Conservation (phyloP, 2,888 invertebrate genomes). For the Drosophila flavopinicola region DNA sequence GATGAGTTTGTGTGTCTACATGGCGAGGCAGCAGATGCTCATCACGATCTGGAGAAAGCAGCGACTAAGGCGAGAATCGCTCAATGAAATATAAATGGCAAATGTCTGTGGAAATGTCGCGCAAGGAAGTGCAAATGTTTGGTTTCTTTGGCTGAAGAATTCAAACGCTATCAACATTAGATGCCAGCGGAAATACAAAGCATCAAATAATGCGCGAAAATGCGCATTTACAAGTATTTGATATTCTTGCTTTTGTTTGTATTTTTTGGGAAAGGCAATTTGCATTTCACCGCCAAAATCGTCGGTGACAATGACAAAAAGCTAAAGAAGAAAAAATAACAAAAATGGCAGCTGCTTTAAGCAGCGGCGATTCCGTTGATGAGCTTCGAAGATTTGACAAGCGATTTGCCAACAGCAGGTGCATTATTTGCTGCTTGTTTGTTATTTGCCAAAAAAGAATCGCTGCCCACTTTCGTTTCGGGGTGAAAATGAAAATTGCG, state of each 20-base stretch:
- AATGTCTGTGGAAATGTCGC: conserved; percentile 30
- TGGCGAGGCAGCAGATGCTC: conserved; percentile 44
- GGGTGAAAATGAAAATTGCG: conserved; percentile 63
- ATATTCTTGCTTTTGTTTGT: not conserved
- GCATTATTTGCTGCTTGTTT: conserved; percentile 50
- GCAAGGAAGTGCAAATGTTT: conserved; percentile 56
- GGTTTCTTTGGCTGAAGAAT: too few species aligned
- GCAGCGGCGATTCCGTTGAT: conserved; percentile 58
- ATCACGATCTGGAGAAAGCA: conserved; percentile 72
- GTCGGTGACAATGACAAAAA: conserved; percentile 55
- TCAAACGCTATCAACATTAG: conserved; percentile 20
- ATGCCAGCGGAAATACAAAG: conserved; percentile 52
- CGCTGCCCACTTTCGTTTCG: conserved; percentile 57
- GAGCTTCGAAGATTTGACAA: conserved; percentile 63
- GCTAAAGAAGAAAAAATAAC: conserved; percentile 19
- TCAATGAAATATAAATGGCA: conserved; percentile 61
- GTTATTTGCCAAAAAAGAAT: conserved; percentile 49
- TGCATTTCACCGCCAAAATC: conserved; percentile 65
- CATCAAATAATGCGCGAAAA: conserved; percentile 37
- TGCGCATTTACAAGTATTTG: conserved; percentile 23
- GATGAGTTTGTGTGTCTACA: conserved; percentile 49
- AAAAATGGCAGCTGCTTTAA: conserved; percentile 50
- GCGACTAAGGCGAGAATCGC: conserved; percentile 62
- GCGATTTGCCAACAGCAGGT: conserved; percentile 61
- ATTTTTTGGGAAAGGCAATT: conserved; percentile 65